phyloP scores from a whole-genome alignment of 2,797 vertebrate genomes.

The Numenius phaeopus region DNA sequence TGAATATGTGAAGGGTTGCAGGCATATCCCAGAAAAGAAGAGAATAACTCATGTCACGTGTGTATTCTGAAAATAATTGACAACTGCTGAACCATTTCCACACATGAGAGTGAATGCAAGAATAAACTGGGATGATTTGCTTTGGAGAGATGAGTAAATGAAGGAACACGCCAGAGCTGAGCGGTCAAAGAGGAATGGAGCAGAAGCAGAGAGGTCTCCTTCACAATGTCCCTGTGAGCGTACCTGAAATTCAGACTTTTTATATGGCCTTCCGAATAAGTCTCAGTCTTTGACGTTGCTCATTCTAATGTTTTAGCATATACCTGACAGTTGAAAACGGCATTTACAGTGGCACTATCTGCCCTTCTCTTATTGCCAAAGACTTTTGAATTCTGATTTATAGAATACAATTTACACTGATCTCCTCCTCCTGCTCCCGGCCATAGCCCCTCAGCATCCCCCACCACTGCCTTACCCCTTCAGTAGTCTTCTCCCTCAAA shows the following conservation, averaged over 20 bases:
- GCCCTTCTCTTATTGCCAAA: background rate
- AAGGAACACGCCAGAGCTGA: background rate
- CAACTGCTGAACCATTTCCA: background rate
- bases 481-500: background rate
- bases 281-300: background rate
- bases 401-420: too few species aligned
- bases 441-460: rapidly evolving
- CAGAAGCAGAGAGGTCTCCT: background rate
- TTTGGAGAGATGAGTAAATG: background rate
- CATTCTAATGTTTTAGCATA: background rate
- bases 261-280: background rate
- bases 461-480: rapidly evolving
- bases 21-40: background rate
- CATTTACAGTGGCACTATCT: background rate
- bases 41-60: background rate
- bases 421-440: background rate
- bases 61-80: background rate
- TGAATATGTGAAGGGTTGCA: background rate
- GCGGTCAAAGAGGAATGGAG: background rate
- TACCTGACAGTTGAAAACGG: background rate
- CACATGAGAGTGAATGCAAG: background rate
- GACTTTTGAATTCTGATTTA: too few species aligned
- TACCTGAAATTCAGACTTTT: background rate
- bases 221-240: rapidly evolving
- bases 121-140: background rate